These are phyloP conservation scores for Rhynchotus rufescens DNA, from an alignment of 2,797 vertebrate genomes.

Conservation along the genomic window DNA sequence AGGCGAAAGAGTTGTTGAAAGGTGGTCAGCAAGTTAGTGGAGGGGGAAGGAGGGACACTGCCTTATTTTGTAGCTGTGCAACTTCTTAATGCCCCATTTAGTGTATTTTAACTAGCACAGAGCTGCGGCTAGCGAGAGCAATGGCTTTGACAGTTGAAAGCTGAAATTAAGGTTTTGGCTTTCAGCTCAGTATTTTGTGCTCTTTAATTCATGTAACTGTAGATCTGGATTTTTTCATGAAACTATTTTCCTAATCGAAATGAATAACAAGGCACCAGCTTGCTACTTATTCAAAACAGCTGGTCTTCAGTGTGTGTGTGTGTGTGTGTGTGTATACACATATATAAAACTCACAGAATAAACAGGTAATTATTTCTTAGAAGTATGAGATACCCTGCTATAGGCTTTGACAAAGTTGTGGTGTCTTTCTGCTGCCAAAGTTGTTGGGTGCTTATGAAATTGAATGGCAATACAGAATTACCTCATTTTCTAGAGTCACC, in stretches of 20 bases:
- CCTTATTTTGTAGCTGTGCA: not conserved
- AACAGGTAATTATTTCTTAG: not conserved
- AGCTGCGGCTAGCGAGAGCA: not conserved
- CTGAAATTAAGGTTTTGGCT: not conserved
- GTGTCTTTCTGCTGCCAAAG: not conserved
- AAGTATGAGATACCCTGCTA: not conserved
- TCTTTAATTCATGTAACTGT: not conserved
- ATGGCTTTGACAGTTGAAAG: not conserved
- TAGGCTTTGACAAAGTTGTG: not conserved
- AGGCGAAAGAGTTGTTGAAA: not conserved
- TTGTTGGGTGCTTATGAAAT: not conserved
- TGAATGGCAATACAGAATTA: not conserved
- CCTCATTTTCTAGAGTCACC: not conserved
- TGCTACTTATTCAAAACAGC: not conserved
- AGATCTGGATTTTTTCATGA: not conserved
- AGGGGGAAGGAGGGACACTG: not conserved
- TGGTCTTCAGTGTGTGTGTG: not conserved
- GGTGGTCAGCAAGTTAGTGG: not conserved
- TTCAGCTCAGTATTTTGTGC: not conserved
- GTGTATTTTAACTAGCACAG: rapidly evolving
- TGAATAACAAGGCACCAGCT: not conserved
- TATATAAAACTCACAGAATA: not conserved
- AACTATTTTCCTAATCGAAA: not conserved
- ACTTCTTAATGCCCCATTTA: not conserved
- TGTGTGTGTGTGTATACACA: too few relatives aligned